Evolutionary conservation across 2,113 vertebrate genomes (phyloP), one percentile per base, ranked within the genome.

Genomic region (Myiozetetes cayanensis): DNA sequence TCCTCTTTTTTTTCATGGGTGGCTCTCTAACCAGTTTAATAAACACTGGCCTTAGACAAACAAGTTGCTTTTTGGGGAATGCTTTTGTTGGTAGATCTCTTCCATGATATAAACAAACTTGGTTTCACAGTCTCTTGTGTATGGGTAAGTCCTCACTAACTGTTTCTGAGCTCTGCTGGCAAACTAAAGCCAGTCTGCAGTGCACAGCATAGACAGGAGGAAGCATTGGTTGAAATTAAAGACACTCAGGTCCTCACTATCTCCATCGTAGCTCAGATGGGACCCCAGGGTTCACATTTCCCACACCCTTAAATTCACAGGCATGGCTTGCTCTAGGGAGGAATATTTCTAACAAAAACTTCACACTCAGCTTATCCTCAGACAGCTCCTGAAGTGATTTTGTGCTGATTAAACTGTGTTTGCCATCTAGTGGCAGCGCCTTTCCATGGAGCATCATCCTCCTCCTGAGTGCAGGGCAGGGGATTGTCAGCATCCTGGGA

Each of bases 361-460:
- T 33, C 21, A 28, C 19, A 4, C n/a, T 31, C 39, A 49, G 15
- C 33, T 83, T 5, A 9, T 78, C 28, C 61, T 66, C 52, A 41
- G 41, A 8, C 18, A 37, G 47, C 66, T 68, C 28, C 70, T 39
- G 73, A 8, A 55, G 58, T 41, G 49, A 30, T 44, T 91, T 79
- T 85, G 62, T 92, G 81, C 92, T 93, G 83, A 43, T 89, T 80
- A 94, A 97, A 93, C 85, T 94, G 35, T 61, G 97, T 89, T 97
- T 96, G 98, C 98, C 98, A 98, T 95, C 98, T 98, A 97, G 97
- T 95, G 98, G 97, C 91, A 85, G 94, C 81, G 74, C 18, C 46
- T 12, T 71, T 90, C 66, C 21, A 4, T 52, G 73, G 56, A 90
- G 22, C 65, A 58, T 73, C 53, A 6, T 55, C 30, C 8, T 68